Evolutionary conservation across 2,888 invertebrate genomes (phyloP).

Genomic region (Xylota segnis): DNA sequence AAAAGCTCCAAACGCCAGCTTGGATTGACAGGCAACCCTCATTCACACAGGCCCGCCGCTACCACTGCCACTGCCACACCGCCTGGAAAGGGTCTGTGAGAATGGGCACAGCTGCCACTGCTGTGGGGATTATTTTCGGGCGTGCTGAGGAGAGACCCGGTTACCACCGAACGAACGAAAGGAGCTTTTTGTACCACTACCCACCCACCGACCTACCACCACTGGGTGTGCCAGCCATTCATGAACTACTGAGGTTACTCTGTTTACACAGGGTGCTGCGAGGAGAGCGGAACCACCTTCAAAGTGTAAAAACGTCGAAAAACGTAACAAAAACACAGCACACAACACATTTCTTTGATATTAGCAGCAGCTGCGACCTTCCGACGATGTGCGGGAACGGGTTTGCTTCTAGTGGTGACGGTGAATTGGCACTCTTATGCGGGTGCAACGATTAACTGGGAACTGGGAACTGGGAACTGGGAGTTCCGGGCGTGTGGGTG

Average conservation of each 20-base stretch:
- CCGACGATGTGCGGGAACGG: too few species aligned
- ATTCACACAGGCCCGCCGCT: slow-evolving; percentile 45
- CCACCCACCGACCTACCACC: too few species aligned
- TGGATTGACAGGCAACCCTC: slow-evolving; percentile 77
- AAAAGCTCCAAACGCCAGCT: slow-evolving; percentile 76
- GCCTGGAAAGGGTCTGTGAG: slow-evolving; percentile 49
- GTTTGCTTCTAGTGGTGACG: slow-evolving; percentile 35
- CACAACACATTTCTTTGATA: slow-evolving; percentile 77
- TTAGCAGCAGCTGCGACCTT: slow-evolving; percentile 76
- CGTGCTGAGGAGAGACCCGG: slow-evolving; percentile 61
- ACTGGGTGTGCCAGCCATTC: slow-evolving; percentile 61
- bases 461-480: slow-evolving; percentile 63
- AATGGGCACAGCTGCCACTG: slow-evolving; percentile 70
- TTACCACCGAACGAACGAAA: slow-evolving; percentile 39
- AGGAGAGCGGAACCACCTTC: slow-evolving; percentile 31
- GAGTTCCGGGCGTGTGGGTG: slow-evolving; percentile 11
- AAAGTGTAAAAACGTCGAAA: slow-evolving; percentile 74
- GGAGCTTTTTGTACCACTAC: slow-evolving; percentile 41
- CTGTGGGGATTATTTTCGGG: slow-evolving; percentile 74
- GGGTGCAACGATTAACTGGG: slow-evolving; percentile 75
- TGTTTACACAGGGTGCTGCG: slow-evolving; percentile 64
- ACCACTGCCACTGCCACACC: background rate
- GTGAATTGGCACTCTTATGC: slow-evolving; percentile 75
- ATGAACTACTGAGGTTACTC: slow-evolving; percentile 76
- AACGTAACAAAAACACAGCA: slow-evolving; percentile 68